Percentiles rank a stretch among this genome's conserved stretches.
These are phyloP conservation scores for Zalophus californianus DNA, from an alignment of 2,797 vertebrate species.

Conservation along the genomic window DNA sequence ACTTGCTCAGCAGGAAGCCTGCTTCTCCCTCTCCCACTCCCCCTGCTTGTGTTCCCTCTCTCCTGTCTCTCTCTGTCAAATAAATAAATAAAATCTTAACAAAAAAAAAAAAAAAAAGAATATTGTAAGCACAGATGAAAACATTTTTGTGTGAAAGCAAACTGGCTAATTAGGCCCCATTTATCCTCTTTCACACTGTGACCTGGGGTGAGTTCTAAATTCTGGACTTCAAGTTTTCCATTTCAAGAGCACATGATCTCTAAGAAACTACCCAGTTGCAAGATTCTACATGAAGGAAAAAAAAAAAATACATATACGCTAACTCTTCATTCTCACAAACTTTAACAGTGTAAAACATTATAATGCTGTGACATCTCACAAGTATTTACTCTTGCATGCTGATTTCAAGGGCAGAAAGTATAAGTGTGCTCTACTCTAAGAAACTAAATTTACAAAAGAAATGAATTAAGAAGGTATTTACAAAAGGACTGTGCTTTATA, in stretches of 20 bases:
- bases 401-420: slow-evolving; percentile 36
- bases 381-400: not conserved
- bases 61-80: too few relatives aligned
- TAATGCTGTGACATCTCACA: not conserved
- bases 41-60: too few relatives aligned
- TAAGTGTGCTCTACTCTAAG: not conserved
- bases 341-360: not conserved
- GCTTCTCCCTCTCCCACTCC: too few relatives aligned
- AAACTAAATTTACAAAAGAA: not conserved
- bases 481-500: not conserved
- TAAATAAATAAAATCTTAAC: too few relatives aligned
- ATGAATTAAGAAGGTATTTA: not conserved
- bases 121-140: not conserved
- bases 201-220: not conserved
- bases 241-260: not conserved
- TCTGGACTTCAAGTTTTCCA: not conserved
- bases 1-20: too few relatives aligned
- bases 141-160: not conserved
- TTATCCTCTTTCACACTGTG: not conserved
- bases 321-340: not conserved
- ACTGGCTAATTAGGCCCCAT: not conserved
- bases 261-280: not conserved
- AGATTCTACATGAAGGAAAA: not conserved
- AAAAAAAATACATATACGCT: not conserved
- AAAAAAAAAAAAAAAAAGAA: not conserved